Base-by-base conservation (phyloP, 2,888 invertebrate genomes). In the Panopea generosa region DNA sequence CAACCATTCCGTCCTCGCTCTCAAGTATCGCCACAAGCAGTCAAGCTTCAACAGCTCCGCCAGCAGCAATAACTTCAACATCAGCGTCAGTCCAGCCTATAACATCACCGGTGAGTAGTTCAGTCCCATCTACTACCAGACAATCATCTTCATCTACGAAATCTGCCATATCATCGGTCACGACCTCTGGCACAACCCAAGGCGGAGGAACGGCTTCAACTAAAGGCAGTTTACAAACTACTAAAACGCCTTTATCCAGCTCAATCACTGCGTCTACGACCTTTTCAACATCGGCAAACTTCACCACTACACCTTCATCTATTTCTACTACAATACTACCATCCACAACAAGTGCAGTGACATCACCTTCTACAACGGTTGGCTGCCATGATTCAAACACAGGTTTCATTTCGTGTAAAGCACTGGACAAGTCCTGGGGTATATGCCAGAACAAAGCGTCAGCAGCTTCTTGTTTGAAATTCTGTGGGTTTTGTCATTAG, bases 391-490 rank as follows among this genome's bases (percentile, higher is more conserved):
- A 33, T 33, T 7, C 33, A 33, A 33, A 33, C 11, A 33, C 4
- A 33, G 4, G 6, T 33, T 11, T 33, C 33, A 33, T 11, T 33
- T 11, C 33, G 43, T 76, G 76, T 57, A 47, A 40, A 18, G 24
- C 67, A 24, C 26, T 76, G 0, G 66, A 71, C 18, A 38, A 55
- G 2, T 76, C 59, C 29, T 70, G 70, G 62, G 52, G 53, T 1
- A 22, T 76, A 14, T 76, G 76, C 62, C 20, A 45, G 7, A 62
- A 62, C n/a, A 63, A 66, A 16, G 43, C 40, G 14, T 63, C 71
- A 14, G 57, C 71, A 29, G 29, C 49, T 16, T 57, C 62, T 4
- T 71, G 71, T 40, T 38, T 71, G 3, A 49, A 57, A 24, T 77
- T 57, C 45, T 71, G 71, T 49, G 76, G 76, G 3, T 71, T 40